A percentile compares a stretch with the other conserved stretches of the same genome.
phyloP scores from a whole-genome alignment of 1,140 invertebrate genomes.

The Euschistus heros region DNA sequence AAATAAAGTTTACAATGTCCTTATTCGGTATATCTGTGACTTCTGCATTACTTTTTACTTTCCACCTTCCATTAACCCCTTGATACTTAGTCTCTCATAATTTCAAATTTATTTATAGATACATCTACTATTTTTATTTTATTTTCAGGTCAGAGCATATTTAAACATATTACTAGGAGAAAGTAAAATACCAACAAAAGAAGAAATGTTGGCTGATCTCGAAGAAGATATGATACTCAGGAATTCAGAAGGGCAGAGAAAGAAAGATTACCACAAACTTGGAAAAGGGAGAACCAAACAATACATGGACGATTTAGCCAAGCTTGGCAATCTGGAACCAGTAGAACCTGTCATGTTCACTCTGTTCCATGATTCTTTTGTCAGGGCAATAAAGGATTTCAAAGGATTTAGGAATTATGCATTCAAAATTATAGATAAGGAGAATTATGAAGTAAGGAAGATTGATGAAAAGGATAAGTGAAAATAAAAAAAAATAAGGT shows the following conservation, averaged over 20 bases:
- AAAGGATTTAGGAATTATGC: conserved; percentile 28
- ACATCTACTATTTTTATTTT: conserved; percentile 22
- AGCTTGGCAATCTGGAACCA: conserved; percentile 26
- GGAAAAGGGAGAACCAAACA: conserved; percentile 21
- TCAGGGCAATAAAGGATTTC: conserved; percentile 29
- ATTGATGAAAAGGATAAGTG: not conserved
- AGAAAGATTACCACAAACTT: conserved; percentile 28
- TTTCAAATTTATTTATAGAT: not conserved
- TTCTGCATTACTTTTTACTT: too few species aligned
- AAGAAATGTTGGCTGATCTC: conserved; percentile 46
- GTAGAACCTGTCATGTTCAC: conserved; percentile 27
- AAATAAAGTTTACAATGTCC: too few species aligned
- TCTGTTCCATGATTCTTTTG: conserved; percentile 27
- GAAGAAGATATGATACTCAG: conserved; percentile 22
- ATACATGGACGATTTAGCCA: conserved; percentile 28
- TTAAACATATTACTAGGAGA: conserved; percentile 51
- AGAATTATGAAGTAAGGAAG: conserved; percentile 19
- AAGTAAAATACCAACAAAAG: conserved; percentile 49
- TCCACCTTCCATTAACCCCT: too few species aligned
- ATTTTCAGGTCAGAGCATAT: conserved; percentile 52
- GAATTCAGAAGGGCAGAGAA: conserved; percentile 23
- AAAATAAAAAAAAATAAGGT: too few species aligned
- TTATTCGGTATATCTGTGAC: too few species aligned
- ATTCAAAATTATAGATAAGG: conserved; percentile 30
- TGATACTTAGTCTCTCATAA: not conserved